Percentiles rank a stretch among this genome's conserved stretches.
phyloP scores from a whole-genome alignment of 2,113 vertebrate species.

The Sylvicapra grimmia region DNA sequence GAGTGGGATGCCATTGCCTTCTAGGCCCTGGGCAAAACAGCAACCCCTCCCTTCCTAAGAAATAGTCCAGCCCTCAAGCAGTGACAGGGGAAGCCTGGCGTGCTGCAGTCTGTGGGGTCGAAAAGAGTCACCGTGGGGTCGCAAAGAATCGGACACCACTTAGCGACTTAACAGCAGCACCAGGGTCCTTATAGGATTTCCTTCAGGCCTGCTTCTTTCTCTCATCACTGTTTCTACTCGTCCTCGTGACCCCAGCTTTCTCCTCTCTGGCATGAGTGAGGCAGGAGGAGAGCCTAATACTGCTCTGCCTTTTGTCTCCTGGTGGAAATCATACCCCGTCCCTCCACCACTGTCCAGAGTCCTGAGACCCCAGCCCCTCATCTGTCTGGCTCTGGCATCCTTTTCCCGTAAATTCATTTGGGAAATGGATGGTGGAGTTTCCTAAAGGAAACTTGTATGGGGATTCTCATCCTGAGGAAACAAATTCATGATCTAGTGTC shows the following conservation, averaged over 20 bases:
- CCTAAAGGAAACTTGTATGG: neutral
- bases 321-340: neutral
- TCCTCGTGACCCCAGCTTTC: neutral
- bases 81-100: rapidly evolving
- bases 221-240: neutral
- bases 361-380: neutral
- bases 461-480: neutral
- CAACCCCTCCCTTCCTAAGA: neutral
- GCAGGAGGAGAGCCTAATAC: neutral
- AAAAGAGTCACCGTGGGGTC: neutral
- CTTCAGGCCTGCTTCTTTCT: neutral
- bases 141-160: neutral
- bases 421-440: neutral
- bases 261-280: neutral
- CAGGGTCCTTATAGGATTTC: neutral
- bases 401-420: neutral
- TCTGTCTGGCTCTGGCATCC: neutral
- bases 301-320: neutral
- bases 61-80: neutral
- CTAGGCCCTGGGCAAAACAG: neutral
- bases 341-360: neutral
- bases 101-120: neutral
- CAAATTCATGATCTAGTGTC: neutral
- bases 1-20: no score
- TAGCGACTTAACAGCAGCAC: neutral